phyloP scores from a whole-genome alignment of 2,113 vertebrate genomes.

The Laticauda laticaudata region DNA sequence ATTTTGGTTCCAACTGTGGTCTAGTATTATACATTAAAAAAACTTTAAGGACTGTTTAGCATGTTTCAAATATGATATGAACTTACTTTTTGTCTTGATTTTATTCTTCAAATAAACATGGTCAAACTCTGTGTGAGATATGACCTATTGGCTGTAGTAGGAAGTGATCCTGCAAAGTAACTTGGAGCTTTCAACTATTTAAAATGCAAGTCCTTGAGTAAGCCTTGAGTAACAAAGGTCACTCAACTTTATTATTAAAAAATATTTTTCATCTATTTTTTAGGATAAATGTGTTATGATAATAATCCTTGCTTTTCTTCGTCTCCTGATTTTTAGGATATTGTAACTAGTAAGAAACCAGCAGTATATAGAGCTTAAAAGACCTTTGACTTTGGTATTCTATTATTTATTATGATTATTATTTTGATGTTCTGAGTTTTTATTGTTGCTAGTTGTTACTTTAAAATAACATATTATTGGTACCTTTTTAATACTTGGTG shows the following conservation, averaged over 20 bases:
- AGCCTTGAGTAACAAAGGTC: not conserved
- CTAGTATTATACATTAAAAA: not conserved
- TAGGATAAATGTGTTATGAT: not conserved
- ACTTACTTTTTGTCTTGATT: not conserved
- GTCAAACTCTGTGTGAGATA: rapidly evolving
- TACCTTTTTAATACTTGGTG: not conserved
- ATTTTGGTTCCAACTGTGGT: too few species aligned
- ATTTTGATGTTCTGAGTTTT: not conserved
- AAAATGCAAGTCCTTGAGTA: not conserved
- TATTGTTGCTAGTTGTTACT: not conserved
- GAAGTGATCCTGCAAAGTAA: not conserved
- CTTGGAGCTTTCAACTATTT: not conserved
- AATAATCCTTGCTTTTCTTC: not conserved
- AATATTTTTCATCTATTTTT: not conserved
- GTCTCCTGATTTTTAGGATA: not conserved
- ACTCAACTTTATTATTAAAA: not conserved
- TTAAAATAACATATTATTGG: not conserved
- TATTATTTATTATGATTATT: not conserved
- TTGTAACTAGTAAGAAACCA: not conserved
- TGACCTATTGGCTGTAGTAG: not conserved
- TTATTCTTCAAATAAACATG: not conserved
- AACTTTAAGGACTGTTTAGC: not conserved
- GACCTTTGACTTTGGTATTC: not conserved
- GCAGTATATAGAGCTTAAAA: not conserved
- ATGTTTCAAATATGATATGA: rapidly evolving